Base-by-base conservation (phyloP, 1,140 invertebrate species). In the Leptoteleia sp. region DNA sequence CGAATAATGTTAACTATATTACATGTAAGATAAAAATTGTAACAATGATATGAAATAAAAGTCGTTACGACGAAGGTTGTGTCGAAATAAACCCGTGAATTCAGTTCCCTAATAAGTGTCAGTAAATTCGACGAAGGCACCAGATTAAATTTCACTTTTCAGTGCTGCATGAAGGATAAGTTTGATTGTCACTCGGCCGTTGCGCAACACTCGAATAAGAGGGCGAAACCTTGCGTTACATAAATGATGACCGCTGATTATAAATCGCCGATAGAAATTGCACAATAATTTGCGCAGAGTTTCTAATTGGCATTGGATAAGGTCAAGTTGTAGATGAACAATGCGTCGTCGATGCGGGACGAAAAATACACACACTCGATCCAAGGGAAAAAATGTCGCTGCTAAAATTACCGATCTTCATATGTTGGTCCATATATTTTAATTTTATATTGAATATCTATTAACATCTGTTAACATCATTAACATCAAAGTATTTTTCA, bases 241-340 rank as follows among this genome's bases (percentile, higher is more conserved):
- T 68, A 47, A 68, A 57, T 8, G 42, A 33, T 1, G 15, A 22
- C 47, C 5, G 48, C 55, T 67, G 37, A 67, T 67, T 64, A 64
- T 64, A 64, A 64, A 19, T 50, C 9, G 16, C 13, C 35, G 35
- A 64, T 64, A 50, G 59, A 64, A 64, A 64, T 42, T 64, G 59
- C 59, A 40, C 43, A 45, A 62, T 50, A 50, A 50, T 62, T 52
- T 64, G 45, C 27, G 8, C 22, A n/a, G 59, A 4, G n/a, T 8
- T n/a, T 16, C 4, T 33, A 48, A 65, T 68, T 59, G 52, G 40
- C 31, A 40, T 15, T 2, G 37, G 55, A 72, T 72, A 61, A 54
- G 68, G 67, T 68, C 64, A 68, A 57, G 65, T 59, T 57, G 15
- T 40, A 50, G 45, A 31, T 48, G 33, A 68, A 47, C 65, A 68